These are phyloP conservation scores for Campoplex nolae DNA, from an alignment of 2,888 invertebrate species.

Conservation along the genomic window DNA sequence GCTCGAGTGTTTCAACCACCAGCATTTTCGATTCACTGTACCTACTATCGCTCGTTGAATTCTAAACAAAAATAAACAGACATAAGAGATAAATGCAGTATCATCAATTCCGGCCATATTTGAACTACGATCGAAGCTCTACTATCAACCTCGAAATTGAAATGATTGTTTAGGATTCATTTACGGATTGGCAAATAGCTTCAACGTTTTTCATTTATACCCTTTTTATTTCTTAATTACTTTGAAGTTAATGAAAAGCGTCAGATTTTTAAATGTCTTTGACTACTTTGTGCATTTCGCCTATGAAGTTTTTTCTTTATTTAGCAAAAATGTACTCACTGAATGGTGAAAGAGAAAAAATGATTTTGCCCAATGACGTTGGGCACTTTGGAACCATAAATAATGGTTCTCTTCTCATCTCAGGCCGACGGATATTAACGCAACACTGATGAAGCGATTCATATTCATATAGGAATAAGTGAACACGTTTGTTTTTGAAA, in stretches of 20 bases:
- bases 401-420: no score
- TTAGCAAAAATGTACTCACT: no score
- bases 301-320: no score
- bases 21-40: conserved; percentile 39
- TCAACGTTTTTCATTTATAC: background rate
- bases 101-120: background rate
- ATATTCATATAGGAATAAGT: background rate
- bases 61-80: conserved; percentile 45
- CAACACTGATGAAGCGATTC: no score
- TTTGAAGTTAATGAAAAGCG: no score
- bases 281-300: no score
- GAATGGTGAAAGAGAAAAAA: no score
- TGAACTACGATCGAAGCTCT: background rate
- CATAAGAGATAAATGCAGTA: conserved; percentile 1
- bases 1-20: conserved; percentile 45
- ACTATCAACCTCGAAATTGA: background rate
- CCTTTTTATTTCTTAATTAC: background rate
- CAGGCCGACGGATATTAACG: no score
- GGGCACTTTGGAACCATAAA: no score
- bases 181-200: background rate
- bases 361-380: no score
- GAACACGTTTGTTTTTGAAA: background rate
- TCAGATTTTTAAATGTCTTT: no score
- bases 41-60: conserved; percentile 47
- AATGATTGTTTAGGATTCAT: background rate